Evolutionary conservation across 2,797 vertebrate species (phyloP).

Genomic region (Eulemur albifrons): DNA sequence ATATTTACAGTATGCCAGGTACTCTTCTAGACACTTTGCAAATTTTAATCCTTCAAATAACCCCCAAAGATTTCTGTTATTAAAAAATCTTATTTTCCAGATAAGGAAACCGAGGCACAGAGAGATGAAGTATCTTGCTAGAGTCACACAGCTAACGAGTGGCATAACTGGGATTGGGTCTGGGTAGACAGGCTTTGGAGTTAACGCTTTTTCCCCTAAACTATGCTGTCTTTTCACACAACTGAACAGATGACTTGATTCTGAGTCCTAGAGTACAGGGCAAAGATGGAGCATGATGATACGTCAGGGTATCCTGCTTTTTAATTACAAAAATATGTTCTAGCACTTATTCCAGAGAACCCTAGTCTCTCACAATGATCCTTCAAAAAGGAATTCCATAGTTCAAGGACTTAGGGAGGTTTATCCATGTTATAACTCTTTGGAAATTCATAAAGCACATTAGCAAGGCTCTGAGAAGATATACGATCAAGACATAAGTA

Average conservation of each 20-base stretch:
- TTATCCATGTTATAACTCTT: neutral
- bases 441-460: neutral
- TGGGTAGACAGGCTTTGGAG: neutral
- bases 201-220: neutral
- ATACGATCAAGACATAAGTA: neutral
- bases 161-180: neutral
- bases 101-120: neutral
- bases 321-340: conserved; percentile 9
- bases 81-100: neutral
- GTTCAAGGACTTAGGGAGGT: neutral
- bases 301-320: neutral
- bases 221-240: neutral
- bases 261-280: neutral
- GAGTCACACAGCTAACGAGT: neutral
- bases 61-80: neutral
- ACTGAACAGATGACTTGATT: neutral
- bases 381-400: neutral
- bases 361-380: neutral
- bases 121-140: neutral
- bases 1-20: neutral
- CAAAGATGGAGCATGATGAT: neutral
- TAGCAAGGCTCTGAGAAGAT: neutral
- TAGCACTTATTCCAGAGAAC: neutral
- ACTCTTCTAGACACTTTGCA: neutral
- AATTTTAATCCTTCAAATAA: conserved; percentile 8